Evolutionary conservation across 2,797 vertebrate genomes (phyloP).

Genomic region (Chrosomus eos): DNA sequence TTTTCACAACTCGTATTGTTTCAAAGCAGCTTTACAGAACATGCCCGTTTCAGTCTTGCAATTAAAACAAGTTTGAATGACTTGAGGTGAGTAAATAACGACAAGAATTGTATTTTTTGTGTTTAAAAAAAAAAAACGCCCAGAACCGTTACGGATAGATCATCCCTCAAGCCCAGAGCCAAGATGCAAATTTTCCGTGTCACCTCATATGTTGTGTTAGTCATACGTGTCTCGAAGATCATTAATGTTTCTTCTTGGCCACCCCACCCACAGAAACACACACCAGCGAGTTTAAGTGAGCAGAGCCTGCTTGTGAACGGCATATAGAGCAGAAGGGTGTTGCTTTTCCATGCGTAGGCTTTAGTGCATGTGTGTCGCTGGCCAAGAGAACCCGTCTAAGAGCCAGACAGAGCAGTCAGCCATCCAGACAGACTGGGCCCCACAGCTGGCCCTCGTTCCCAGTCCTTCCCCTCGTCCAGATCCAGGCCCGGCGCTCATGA

Average conservation of each 20-base stretch:
- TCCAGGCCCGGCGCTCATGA: conserved; percentile 57
- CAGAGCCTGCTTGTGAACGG: conserved; percentile 42
- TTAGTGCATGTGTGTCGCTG: conserved; percentile 54
- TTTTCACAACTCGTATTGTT: background rate
- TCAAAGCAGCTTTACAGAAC: background rate
- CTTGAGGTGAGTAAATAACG: background rate
- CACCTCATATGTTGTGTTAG: conserved; percentile 39
- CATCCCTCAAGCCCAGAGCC: background rate
- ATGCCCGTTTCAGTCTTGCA: background rate
- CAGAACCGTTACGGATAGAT: background rate
- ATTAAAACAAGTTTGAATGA: background rate
- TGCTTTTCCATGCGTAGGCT: conserved; percentile 58
- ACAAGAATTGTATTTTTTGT: background rate
- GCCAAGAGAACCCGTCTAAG: conserved; percentile 55
- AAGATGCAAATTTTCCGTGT: conserved; percentile 38
- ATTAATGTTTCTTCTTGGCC: conserved; percentile 25
- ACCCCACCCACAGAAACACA: conserved; percentile 44
- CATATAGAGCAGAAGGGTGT: conserved; percentile 57
- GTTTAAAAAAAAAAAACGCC: background rate
- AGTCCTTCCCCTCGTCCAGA: conserved; percentile 44
- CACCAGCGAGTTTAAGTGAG: conserved; percentile 29
- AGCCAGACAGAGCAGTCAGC: conserved; percentile 61
- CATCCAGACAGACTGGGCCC: conserved; percentile 61
- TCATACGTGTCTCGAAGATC: conserved; percentile 52
- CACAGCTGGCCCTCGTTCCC: conserved; percentile 59